These are phyloP conservation scores for Melinaea marsaeus DNA, from an alignment of 2,888 invertebrate species.

Conservation along the genomic window DNA sequence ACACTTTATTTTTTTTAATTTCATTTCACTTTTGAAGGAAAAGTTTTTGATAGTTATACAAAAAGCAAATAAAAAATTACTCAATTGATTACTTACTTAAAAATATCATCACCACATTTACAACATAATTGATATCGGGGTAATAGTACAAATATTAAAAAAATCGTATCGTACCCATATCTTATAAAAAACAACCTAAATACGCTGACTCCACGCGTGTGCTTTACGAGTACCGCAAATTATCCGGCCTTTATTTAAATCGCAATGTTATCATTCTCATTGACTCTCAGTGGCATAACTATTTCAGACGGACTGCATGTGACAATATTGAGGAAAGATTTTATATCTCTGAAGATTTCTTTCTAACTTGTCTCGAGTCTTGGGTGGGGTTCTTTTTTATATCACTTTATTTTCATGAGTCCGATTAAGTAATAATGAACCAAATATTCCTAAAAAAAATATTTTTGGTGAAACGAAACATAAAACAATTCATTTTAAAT, in stretches of 20 bases:
- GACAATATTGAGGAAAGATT: slow-evolving; percentile 32
- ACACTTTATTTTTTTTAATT: too few species aligned
- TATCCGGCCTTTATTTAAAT: slow-evolving; percentile 57
- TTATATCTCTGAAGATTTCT: slow-evolving; percentile 1
- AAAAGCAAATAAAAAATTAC: too few species aligned
- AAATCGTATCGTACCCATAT: too few species aligned
- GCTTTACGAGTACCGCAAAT: slow-evolving; percentile 59
- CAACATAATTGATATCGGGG: not conserved
- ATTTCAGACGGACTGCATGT: slow-evolving; percentile 10
- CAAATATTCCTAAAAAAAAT: not conserved
- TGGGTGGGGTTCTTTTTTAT: not conserved
- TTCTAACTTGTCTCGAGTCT: not conserved
- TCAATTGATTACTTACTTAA: too few species aligned
- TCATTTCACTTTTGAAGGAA: too few species aligned
- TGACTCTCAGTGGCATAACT: slow-evolving; percentile 39
- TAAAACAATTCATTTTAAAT: not conserved
- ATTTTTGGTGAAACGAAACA: not conserved
- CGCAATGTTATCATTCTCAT: slow-evolving; percentile 54
- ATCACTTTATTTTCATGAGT: not conserved
- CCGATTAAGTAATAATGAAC: too few species aligned
- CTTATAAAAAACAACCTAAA: slow-evolving; percentile 7
- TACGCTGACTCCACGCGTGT: slow-evolving; percentile 58
- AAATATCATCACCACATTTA: not conserved
- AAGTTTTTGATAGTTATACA: too few species aligned
- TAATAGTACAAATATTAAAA: not conserved